Evolutionary conservation across 2,797 vertebrate genomes (phyloP).

Genomic region (Erpetoichthys calabaricus): DNA sequence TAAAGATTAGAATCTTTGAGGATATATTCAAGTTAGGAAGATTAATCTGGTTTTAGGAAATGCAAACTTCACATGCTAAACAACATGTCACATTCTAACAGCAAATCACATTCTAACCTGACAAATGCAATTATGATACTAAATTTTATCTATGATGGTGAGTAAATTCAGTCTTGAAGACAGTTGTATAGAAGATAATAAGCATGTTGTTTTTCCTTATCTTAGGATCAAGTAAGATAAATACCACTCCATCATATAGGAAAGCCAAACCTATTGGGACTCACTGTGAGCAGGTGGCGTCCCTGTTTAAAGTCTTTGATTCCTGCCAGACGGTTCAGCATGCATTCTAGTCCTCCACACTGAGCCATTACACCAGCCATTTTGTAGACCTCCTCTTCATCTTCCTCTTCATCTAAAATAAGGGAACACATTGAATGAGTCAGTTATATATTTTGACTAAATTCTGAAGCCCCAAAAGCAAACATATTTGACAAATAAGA

Average conservation of each 20-base stretch:
- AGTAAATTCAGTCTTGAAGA: too few species aligned
- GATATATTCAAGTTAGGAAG: too few species aligned
- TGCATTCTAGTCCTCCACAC: conserved; percentile 89
- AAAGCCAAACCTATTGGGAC: conserved; percentile 19
- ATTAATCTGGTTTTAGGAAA: too few species aligned
- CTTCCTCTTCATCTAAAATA: conserved; percentile 84
- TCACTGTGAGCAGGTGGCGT: conserved; percentile 85
- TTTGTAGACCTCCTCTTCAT: conserved; percentile 96
- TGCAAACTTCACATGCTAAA: too few species aligned
- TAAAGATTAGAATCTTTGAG: too few species aligned
- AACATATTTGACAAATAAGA: background rate
- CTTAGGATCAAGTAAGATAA: too few species aligned
- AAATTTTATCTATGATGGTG: too few species aligned
- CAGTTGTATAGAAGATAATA: background rate
- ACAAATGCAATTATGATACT: too few species aligned
- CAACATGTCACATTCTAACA: too few species aligned
- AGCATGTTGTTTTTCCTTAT: background rate
- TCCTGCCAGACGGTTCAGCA: conserved; percentile 87
- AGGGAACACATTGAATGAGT: background rate
- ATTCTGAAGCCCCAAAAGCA: background rate
- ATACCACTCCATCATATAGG: background rate
- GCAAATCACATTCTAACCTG: too few species aligned
- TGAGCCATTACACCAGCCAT: conserved; percentile 98
- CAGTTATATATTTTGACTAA: background rate
- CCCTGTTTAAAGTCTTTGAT: conserved; percentile 98